These are phyloP conservation scores for Hylyphantes graminicola DNA, from an alignment of 1,140 invertebrate species.

Conservation along the genomic window DNA sequence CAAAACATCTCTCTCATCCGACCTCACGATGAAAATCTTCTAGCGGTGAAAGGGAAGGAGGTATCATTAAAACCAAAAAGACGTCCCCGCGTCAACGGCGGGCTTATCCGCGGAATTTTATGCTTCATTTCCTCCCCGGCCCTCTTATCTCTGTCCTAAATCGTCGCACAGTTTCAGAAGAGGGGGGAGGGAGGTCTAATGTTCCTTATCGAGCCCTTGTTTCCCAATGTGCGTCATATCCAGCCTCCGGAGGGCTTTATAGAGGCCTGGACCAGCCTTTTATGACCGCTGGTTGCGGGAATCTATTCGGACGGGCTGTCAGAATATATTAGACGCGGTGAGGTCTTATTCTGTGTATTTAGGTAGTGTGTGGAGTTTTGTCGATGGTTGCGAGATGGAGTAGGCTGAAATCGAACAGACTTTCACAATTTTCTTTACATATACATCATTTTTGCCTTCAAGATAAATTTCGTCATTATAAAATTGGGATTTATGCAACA, in stretches of 20 bases:
- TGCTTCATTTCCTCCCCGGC: constrained; percentile 36
- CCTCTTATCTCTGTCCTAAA: constrained; percentile 29
- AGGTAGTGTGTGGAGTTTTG: too few species aligned
- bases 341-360: too few species aligned
- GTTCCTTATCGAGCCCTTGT: constrained; percentile 1
- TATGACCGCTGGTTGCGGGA: not conserved
- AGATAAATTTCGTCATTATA: too few species aligned
- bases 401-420: too few species aligned
- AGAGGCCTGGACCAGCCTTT: not conserved
- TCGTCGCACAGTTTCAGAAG: constrained; percentile 16
- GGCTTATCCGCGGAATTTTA: constrained; percentile 40
- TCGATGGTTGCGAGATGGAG: too few species aligned
- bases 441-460: too few species aligned
- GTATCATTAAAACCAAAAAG: constrained; percentile 29
- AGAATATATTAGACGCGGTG: not conserved
- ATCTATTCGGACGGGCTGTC: not conserved
- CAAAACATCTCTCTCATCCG: not conserved
- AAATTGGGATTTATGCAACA: too few species aligned
- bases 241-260: constrained; percentile 12
- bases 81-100: not conserved
- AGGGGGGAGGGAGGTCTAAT: not conserved
- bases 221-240: not conserved
- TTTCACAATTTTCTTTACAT: too few species aligned
- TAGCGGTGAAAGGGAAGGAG: not conserved
- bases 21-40: not conserved